phyloP scores from a whole-genome alignment of 2,888 invertebrate species.

The Leucozona laternaria region DNA sequence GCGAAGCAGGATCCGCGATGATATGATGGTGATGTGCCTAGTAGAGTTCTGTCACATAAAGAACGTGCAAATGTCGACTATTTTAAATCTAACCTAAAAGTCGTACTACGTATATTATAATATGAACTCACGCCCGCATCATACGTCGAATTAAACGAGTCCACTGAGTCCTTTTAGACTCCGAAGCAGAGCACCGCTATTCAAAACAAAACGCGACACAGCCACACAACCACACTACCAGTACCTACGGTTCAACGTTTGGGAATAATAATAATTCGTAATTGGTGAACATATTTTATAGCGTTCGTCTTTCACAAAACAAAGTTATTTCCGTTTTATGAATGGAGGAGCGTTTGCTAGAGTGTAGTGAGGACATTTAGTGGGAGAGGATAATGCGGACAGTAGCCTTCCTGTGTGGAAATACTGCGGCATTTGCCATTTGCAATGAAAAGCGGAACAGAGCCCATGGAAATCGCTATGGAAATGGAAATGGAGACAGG shows the following conservation, averaged over 20 bases:
- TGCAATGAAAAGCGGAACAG: slow-evolving; percentile 44
- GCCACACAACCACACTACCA: no score
- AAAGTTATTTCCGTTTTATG: slow-evolving; percentile 74
- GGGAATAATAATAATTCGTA: slow-evolving; percentile 75
- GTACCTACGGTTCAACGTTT: slow-evolving; percentile 60
- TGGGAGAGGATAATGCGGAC: slow-evolving; percentile 75
- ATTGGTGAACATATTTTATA: slow-evolving; percentile 71
- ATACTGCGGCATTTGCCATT: slow-evolving; percentile 72
- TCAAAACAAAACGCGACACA: slow-evolving; percentile 14
- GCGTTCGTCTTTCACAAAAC: slow-evolving; percentile 62
- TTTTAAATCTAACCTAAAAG: slow-evolving; percentile 52
- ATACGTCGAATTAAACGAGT: slow-evolving; percentile 43
- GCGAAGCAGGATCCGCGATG: not conserved
- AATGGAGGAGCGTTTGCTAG: slow-evolving; percentile 44
- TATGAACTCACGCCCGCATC: slow-evolving; percentile 22
- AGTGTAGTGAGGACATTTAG: slow-evolving; percentile 66
- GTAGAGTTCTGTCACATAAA: slow-evolving; percentile 29
- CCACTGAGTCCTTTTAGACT: slow-evolving; percentile 60
- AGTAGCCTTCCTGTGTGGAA: slow-evolving; percentile 70
- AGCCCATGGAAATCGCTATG: not conserved
- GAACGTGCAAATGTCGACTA: slow-evolving; percentile 45
- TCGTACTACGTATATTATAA: not conserved
- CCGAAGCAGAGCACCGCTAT: not conserved
- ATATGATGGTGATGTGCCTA: slow-evolving; percentile 9
- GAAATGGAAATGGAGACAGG: slow-evolving; percentile 33